Base-by-base conservation (phyloP, 2,113 vertebrate species). In the Dascyllus trimaculatus region DNA sequence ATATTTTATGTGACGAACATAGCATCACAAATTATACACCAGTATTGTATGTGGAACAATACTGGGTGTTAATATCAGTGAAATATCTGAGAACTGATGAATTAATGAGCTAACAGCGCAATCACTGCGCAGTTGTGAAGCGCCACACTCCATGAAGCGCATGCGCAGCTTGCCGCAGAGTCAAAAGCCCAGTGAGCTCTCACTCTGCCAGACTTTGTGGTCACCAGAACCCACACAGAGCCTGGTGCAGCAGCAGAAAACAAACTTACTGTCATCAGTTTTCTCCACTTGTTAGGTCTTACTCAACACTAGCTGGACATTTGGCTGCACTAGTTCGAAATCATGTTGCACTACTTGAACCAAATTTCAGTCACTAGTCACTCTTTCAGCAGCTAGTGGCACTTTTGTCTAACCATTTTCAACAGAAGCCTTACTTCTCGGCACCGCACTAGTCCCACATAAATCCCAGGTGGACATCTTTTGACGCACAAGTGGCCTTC, bases 151-250 rank as follows among this genome's bases (percentile, higher is more conserved):
- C 11, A 0, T 0, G 21, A 40, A 5, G 22, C 1, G 21, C 60
- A 49, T 63, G 40, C 59, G 45, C 35, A 54, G 11, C 9, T 21
- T 2, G 22, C 1, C 3, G 1, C 11, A 43, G n/a, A 61, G 8
- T 21, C 17, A 6, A 13, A 25, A 26, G 19, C 0, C 0, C 0
- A 0, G 18, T 10, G 71, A 19, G 9, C 0, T 1, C 11, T 54
- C 26, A 78, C 81, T 85, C 62, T 58, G 54, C 1, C 19, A 1
- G 1, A 21, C 25, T 70, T 10, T 67, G 8, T 66, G 8, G 6
- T 5, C 3, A 77, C 35, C 5, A 29, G 3, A 40, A 67, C 58
- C 2, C 3, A n/a, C 13, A 19, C 13, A 8, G 43, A 29, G 9
- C 1, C 5, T 24, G 38, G 3, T 8, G 1, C 1, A 14, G 14